Evolutionary conservation across 2,888 invertebrate species (phyloP), one percentile per base, ranked within the genome.

Genomic region (Hyposoter didymator): DNA sequence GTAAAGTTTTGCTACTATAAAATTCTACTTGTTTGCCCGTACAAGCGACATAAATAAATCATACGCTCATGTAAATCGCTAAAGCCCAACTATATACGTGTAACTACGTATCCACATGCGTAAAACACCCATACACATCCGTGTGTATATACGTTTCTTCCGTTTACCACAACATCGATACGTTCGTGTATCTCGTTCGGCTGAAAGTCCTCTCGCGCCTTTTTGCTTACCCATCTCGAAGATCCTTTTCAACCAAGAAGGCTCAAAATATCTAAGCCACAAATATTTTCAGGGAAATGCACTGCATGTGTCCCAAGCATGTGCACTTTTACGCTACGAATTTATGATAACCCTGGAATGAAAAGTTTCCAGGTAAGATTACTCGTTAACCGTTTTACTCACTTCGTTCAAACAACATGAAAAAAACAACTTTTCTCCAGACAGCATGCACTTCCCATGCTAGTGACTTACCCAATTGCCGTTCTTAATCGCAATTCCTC

Each of bases 41-140:
- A 75, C 70, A 85, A 87, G 74, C 84, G 86, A 87, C 84, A 89
- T 90, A 91, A 91, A 91, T 91, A 91, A 90, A 91, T 90, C 90
- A 91, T 89, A 81, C 82, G 81, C 81, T 84, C 88, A 89, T 89
- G 90, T 88, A 90, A 90, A 91, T 91, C 88, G 82, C 62, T 73
- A 59, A 64, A 70, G 74, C 82, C 67, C 79, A 74, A 72, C 86
- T 49, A 35, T 43, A 49, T 55, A 69, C n/a, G 28, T 75, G 59
- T 72, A 73, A 52, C 39, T 45, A 19, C 17, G 8, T 49, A 1
- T 72, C 28, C 55, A 47, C 32, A 62, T 62, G 43, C 55, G 49
- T 28, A 12, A 10, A 55, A 47, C 17, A 32, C 3, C 12, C 22
- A n/a, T n/a, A 12, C 62, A 39, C 45, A 35, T 32, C 19, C 22